phyloP scores from a whole-genome alignment of 2,113 vertebrate genomes.

The Pipra filicauda region DNA sequence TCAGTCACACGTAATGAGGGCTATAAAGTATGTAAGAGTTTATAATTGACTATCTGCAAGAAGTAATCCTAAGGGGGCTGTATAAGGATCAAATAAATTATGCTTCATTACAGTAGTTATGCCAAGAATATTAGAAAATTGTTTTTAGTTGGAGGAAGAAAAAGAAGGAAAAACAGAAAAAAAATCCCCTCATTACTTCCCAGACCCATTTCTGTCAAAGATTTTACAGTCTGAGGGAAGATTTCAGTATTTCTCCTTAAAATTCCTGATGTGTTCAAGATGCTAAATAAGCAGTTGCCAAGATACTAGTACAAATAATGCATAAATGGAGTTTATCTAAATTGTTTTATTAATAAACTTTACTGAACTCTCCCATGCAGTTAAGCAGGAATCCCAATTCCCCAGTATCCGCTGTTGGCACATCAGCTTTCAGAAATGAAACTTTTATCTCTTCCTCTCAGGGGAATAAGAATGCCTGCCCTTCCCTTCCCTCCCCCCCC shows the following conservation, averaged over 20 bases:
- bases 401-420: neutral
- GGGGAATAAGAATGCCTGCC: neutral
- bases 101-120: slow-evolving; percentile 64
- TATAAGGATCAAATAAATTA: slow-evolving; percentile 68
- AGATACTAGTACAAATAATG: slow-evolving; percentile 50
- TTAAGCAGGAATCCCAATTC: slow-evolving; percentile 39
- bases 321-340: slow-evolving; percentile 38
- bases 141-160: slow-evolving; percentile 50
- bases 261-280: slow-evolving; percentile 24
- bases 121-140: slow-evolving; percentile 54
- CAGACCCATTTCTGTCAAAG: slow-evolving; percentile 12
- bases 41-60: slow-evolving; percentile 62
- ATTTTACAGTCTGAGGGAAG: neutral
- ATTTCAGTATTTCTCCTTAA: slow-evolving; percentile 9
- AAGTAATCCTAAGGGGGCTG: slow-evolving; percentile 48
- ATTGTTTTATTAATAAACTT: slow-evolving; percentile 54
- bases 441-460: slow-evolving; percentile 14
- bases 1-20: slow-evolving; percentile 60
- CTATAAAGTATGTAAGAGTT: slow-evolving; percentile 61
- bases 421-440: slow-evolving; percentile 19
- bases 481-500: neutral
- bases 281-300: slow-evolving; percentile 26
- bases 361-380: slow-evolving; percentile 13
- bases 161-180: neutral
- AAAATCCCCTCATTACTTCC: neutral